phyloP scores from a whole-genome alignment of 2,797 vertebrate species.

The Hozukius guyotensis region DNA sequence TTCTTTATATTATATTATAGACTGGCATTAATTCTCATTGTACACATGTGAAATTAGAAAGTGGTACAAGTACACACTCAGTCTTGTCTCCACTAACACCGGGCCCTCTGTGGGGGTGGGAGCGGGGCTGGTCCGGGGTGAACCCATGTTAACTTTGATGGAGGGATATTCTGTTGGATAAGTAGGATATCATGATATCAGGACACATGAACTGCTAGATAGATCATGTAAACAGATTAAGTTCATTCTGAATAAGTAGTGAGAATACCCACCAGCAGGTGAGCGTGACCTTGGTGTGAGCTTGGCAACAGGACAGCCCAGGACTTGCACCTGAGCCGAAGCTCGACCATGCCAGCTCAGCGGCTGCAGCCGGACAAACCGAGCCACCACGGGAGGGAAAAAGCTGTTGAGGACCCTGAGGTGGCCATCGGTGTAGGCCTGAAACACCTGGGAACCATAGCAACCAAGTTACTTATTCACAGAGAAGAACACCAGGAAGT shows the following conservation, averaged over 20 bases:
- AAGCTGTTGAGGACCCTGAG: slow-evolving; percentile 83
- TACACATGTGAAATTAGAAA: background rate
- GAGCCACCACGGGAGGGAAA: slow-evolving; percentile 82
- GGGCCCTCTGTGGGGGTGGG: slow-evolving; percentile 60
- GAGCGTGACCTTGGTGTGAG: slow-evolving; percentile 50
- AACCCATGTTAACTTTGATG: slow-evolving; percentile 47
- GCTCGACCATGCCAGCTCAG: slow-evolving; percentile 76
- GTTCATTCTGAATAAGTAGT: background rate
- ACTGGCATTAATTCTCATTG: background rate
- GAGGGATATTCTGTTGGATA: slow-evolving; percentile 56
- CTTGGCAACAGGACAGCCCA: slow-evolving; percentile 80
- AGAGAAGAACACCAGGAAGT: background rate
- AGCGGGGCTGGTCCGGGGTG: slow-evolving; percentile 6
- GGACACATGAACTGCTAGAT: background rate
- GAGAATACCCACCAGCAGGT: slow-evolving; percentile 36
- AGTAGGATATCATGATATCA: background rate
- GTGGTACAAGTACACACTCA: slow-evolving; percentile 56
- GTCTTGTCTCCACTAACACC: slow-evolving; percentile 72
- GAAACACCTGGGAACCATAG: slow-evolving; percentile 82
- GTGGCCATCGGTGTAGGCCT: slow-evolving; percentile 80
- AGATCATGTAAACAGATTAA: background rate
- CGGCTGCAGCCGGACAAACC: slow-evolving; percentile 83
- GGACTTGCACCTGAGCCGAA: slow-evolving; percentile 80
- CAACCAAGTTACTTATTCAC: slow-evolving; percentile 28
- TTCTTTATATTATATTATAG: no score